These are phyloP conservation scores for Aproaerema taeniolella DNA, from an alignment of 2,888 invertebrate genomes.

Conservation along the genomic window DNA sequence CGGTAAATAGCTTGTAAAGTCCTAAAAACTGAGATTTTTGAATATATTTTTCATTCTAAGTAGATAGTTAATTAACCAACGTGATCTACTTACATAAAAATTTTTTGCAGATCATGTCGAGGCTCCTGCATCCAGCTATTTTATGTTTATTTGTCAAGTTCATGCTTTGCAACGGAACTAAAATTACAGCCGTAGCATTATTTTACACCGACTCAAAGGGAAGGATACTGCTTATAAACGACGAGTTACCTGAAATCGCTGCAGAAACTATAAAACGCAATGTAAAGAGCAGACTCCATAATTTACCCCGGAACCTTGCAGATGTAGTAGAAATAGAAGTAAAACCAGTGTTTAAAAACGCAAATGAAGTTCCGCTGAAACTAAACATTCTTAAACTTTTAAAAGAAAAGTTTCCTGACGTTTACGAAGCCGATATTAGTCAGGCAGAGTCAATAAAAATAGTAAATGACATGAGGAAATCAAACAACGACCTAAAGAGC, in stretches of 20 bases:
- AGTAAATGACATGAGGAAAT: not conserved
- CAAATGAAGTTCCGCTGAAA: not conserved
- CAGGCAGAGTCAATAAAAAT: not conserved
- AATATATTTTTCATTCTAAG: too few relatives aligned
- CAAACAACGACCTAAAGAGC: too few relatives aligned
- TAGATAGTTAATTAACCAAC: too few relatives aligned
- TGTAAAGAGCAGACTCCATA: not conserved
- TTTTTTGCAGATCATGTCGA: too few relatives aligned
- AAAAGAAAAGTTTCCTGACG: not conserved
- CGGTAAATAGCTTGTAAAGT: too few relatives aligned
- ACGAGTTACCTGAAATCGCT: not conserved
- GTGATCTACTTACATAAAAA: too few relatives aligned
- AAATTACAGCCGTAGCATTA: not conserved
- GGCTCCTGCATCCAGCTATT: too few relatives aligned
- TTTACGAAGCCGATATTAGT: not conserved
- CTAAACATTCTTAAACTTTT: not conserved
- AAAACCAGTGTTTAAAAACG: not conserved
- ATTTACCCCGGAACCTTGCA: not conserved
- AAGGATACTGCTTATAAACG: not conserved
- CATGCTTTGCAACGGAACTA: not conserved
- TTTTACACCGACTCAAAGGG: not conserved
- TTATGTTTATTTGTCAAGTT: too few relatives aligned
- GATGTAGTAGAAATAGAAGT: too few relatives aligned
- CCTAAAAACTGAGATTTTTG: too few relatives aligned
- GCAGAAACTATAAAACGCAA: not conserved